phyloP scores from a whole-genome alignment of 2,113 vertebrate genomes.

The Heliornis fulica region DNA sequence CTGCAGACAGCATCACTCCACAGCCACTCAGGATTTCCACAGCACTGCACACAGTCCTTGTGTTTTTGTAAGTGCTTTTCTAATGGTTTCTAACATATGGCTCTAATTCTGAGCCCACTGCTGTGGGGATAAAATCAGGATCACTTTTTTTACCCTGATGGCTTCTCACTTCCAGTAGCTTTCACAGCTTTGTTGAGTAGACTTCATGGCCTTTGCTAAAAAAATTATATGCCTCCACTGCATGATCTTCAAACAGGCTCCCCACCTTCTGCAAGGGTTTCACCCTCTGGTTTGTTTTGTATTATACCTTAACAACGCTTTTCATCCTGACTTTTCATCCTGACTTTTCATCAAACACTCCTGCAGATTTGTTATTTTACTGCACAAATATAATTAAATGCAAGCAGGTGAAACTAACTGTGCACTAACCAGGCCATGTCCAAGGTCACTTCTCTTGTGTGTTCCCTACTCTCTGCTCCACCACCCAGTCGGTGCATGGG shows the following conservation, averaged over 20 bases:
- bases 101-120: background rate
- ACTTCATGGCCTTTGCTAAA: background rate
- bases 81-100: background rate
- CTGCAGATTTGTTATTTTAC: background rate
- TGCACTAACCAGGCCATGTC: background rate
- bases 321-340: background rate
- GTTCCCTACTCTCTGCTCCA: background rate
- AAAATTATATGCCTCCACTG: background rate
- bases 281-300: background rate
- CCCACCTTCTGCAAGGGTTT: background rate
- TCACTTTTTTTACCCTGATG: background rate
- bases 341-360: background rate
- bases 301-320: background rate
- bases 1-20: background rate
- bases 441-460: background rate
- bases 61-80: background rate
- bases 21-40: background rate
- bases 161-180: background rate
- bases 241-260: background rate
- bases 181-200: background rate
- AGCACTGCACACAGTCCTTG: background rate
- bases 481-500: background rate
- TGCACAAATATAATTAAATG: background rate
- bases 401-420: fast-evolving
- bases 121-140: background rate